Evolutionary conservation across 2,113 vertebrate species (phyloP).

Genomic region (Isichthys henryi): DNA sequence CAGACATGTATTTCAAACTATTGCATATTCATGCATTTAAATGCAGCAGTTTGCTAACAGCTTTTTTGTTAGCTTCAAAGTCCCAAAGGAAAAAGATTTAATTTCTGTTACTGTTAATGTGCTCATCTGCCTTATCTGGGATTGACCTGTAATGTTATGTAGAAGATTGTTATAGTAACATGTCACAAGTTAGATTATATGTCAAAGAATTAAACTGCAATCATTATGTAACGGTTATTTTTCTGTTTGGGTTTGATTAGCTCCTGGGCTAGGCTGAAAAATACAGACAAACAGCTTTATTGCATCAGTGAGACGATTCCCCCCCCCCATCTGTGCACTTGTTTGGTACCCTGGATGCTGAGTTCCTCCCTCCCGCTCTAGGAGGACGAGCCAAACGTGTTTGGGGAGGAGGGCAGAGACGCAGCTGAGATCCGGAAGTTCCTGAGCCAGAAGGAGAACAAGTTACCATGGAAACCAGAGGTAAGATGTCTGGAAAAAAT

Average conservation of each 20-base stretch:
- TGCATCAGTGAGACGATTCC: background rate
- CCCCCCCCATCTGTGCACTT: background rate
- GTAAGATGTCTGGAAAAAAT: conserved; percentile 26
- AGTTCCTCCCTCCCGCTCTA: conserved; percentile 11
- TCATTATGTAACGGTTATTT: background rate
- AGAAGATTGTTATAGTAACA: background rate
- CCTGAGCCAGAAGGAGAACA: conserved; percentile 39
- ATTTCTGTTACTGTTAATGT: background rate
- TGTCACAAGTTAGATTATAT: background rate
- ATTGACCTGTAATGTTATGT: background rate
- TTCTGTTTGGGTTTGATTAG: background rate
- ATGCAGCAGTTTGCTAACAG: background rate
- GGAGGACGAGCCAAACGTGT: conserved; percentile 28
- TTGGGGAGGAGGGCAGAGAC: conserved; percentile 27
- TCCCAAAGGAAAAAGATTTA: background rate
- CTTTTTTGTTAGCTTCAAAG: background rate
- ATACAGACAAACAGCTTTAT: background rate
- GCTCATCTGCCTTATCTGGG: background rate
- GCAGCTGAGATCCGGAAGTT: conserved; percentile 32
- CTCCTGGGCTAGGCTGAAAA: background rate
- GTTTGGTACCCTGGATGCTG: background rate
- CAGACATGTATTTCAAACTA: background rate
- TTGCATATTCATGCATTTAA: background rate
- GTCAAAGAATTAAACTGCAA: background rate
- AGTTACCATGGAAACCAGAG: conserved; percentile 47